Base-by-base conservation (phyloP, 2,888 invertebrate genomes). In the Microplitis deprimator region DNA sequence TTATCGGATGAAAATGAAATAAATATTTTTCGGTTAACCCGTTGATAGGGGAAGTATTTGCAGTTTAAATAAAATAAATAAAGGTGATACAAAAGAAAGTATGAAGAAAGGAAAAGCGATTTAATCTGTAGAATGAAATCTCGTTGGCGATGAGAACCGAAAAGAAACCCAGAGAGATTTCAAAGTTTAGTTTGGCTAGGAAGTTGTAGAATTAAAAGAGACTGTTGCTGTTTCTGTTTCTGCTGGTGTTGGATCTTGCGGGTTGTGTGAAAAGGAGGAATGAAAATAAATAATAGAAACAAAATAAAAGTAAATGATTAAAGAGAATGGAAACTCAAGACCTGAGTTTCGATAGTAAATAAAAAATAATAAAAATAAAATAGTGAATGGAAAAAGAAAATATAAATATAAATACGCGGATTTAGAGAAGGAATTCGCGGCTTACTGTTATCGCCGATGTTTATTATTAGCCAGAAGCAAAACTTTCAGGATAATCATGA, bases 391-490 rank as follows among this genome's bases (percentile, higher is more conserved):
- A 70, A 41, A 50, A 16, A 41, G 40, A 68, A 39, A 68, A 69
- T 38, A 16, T 38, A 39, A 50, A 41, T 8, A 13, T 13, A 20
- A 59, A 61, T 29, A 50, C 61, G 16, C 6, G 70, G 60, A 60
- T 70, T 69, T 38, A n/a, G n/a, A 38, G 62, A 41, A 73, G 64
- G 39, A 64, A 62, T 20, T 64, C 64, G 72, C 16, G 64, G 72
- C 64, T 20, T 70, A 73, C 20, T 73, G 72, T 73, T 73, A 73
- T 73, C 75, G 65, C 80, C 71, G 80, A 81, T 85, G 82, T 84
- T 85, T 84, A 84, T 83, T 84, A 80, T 77, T 77, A 77, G 79
- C 79, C 77, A 79, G 75, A 76, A 77, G 64, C 77, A 79, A 83
- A 75, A 79, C 17, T 60, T 75, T 72, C 76, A 60, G 59, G 73